Base-by-base conservation (phyloP, 2,113 vertebrate genomes). In the Seriola rivoliana region DNA sequence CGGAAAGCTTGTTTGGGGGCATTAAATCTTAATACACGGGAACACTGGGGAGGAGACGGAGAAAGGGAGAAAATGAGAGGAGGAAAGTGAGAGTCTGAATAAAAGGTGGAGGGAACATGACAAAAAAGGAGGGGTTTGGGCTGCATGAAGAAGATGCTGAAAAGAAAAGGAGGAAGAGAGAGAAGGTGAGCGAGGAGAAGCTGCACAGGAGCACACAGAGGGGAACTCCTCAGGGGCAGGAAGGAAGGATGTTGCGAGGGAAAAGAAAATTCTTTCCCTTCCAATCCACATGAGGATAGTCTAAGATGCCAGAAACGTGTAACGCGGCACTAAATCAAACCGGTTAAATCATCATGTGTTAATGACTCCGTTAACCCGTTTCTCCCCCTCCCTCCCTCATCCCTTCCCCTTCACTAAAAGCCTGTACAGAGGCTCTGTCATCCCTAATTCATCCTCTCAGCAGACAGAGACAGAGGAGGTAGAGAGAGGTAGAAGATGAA, bases 11-110 rank as follows among this genome's bases (percentile, higher is more conserved):
- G 90, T 93, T 93, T 91, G 82, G 84, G 86, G 87, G 82, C 88
- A 93, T 95, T 94, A 91, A 91, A 93, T 91, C 91, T 91, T 92
- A 84, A 93, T 86, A 86, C 87, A 83, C 82, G 65, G 14, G 71
- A 90, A 82, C 64, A 21, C 78, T 38, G 68, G 68, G 55, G 82
- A 81, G 69, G 76, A 82, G 67, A 88, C 0, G 57, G 40, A 65
- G 77, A 46, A 78, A 80, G 65, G 14, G 87, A 86, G 89, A 84
- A 84, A 76, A 91, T 68, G 87, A 83, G 82, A 75, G 48, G 36
- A 85, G 38, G 86, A 85, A 78, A 83, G 75, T 76, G 84, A 88
- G 75, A 65, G 70, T 46, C 44, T 38, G 55, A 66, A 69, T 59
- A 81, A 79, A 72, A 8, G 40, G 34, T 62, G 63, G 70, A 48